Evolutionary conservation across 2,113 vertebrate species (phyloP).

Genomic region (Platysternon megacephalum): DNA sequence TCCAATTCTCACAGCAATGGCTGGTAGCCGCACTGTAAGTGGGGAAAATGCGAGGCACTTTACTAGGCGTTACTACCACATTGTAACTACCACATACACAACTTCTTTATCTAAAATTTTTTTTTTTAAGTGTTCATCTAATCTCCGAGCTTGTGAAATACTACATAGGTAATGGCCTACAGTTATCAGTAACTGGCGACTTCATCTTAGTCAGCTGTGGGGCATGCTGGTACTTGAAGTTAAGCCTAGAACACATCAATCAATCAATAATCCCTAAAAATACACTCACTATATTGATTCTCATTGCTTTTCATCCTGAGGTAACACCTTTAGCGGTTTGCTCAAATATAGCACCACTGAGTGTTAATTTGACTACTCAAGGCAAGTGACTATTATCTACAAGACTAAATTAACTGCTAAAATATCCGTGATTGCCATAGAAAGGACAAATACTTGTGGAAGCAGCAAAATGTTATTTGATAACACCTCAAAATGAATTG

Average conservation of each 20-base stretch:
- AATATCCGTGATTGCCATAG: not conserved
- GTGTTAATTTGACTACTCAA: slow-evolving; percentile 58
- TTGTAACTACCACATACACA: rapidly evolving
- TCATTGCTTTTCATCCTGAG: slow-evolving; percentile 29
- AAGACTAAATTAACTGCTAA: slow-evolving; percentile 34
- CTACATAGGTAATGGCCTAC: not conserved
- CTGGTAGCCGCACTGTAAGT: not conserved
- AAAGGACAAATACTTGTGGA: not conserved
- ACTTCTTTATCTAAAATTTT: not conserved
- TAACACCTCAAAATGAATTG: slow-evolving; percentile 43
- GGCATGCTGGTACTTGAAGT: slow-evolving; percentile 47
- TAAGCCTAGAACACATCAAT: slow-evolving; percentile 66
- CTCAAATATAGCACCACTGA: slow-evolving; percentile 1
- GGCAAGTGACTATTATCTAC: slow-evolving; percentile 57
- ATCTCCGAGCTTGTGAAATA: not conserved
- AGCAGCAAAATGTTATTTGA: slow-evolving; percentile 15
- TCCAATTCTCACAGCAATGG: rapidly evolving
- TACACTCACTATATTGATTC: slow-evolving; percentile 50
- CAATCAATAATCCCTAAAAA: slow-evolving; percentile 76
- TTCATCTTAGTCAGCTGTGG: slow-evolving; percentile 77
- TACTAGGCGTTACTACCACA: not conserved
- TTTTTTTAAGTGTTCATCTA: rapidly evolving
- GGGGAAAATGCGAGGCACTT: rapidly evolving
- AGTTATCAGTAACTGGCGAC: slow-evolving; percentile 47
- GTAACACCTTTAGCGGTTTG: slow-evolving; percentile 42